Base-by-base conservation (phyloP, 2,797 vertebrate species). In the Podargus strigoides region DNA sequence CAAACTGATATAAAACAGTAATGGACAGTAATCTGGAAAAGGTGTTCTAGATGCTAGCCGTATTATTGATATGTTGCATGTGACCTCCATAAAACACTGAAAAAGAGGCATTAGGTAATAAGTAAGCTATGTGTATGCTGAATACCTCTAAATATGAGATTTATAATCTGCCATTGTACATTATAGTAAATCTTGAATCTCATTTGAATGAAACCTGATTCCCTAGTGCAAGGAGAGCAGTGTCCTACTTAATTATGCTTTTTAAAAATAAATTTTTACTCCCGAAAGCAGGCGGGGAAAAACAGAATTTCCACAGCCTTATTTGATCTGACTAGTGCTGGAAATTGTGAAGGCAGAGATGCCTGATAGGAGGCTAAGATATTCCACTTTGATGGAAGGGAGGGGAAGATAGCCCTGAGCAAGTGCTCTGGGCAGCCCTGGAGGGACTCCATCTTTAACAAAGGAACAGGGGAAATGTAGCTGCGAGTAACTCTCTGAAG, bases 361-460 rank as follows among this genome's bases (percentile, higher is more conserved):
- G 28, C 73, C 66, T 79, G 79, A 81, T 66, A 84, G 91, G 74
- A 82, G 67, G 16, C 55, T 63, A 44, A 92, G 64, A 59, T 81
- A 63, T 20, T 67, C n/a, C 36, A 21, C 90, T 95, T 85, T 76
- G 85, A 94, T 91, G 12, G 87, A 84, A 91, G 68, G 64, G 44
- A 82, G 85, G 89, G 66, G 83, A 62, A 85, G 75, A 77, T 84
- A 95, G 94, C 93, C 85, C 80, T 90, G 67, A 94, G 93, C 85
- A 74, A 94, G 63, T 49, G 94, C 95, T 95, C 59, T 56, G 77
- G 93, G 96, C 91, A 87, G 86, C 94, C 96, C 93, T 94, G 67
- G 63, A 73, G 96, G 94, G 28, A 88, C 90, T 94, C 85, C 47
- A 67, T 90, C 83, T 89, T 93, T 81, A 90, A 95, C 83, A 94